Evolutionary conservation across 1,140 invertebrate species (phyloP), one percentile per base, ranked within the genome.

Genomic region (Aphelenchoides fujianensis): DNA sequence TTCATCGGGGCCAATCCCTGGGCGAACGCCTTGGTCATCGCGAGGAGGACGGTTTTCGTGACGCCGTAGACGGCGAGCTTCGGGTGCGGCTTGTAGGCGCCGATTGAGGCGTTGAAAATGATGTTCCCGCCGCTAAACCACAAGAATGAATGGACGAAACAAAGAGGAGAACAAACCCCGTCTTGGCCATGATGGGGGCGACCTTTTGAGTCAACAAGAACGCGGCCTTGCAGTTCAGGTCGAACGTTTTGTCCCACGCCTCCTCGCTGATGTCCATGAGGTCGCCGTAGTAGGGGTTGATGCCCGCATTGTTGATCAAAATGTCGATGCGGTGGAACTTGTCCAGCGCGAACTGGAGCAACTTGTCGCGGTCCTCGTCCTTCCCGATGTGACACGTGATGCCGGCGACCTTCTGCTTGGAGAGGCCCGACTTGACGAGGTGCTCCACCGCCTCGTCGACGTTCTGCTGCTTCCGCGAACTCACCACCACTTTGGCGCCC

Each of bases 21-120:
- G 2, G 92, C 89, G 19, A 92, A 89, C 5, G 90, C 90, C 87
- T 95, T 95, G 0, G 90, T 91, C 27, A 98, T 80, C 2, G 92
- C 93, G 57, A 97, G 84, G 9, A 98, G 85, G 30, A 94, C 89
- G 3, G 95, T 97, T 87, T 98, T 98, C 78, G 92, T 95, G 0
- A 98, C 90, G 41, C 91, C 93, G 86, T 98, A 98, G 3, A 91
- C 88, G 30, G 93, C 93, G 59, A 97, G 87, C 88, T 94, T 92
- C 74, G 87, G 84, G 80, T 93, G 89, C 28, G 92, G 91, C 72
- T 90, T 88, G 85, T 91, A 93, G n/a, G 89, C 95, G 68, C 89
- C 90, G 77, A 96, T 91, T 1, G 94, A 97, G n/a, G 94, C 90
- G 34, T 86, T 85, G 68, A 88, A 84, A 28, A 82, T 63, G 19